Evolutionary conservation across 2,888 invertebrate genomes (phyloP), one percentile per base, ranked within the genome.

Genomic region (Anthoptus insignis): DNA sequence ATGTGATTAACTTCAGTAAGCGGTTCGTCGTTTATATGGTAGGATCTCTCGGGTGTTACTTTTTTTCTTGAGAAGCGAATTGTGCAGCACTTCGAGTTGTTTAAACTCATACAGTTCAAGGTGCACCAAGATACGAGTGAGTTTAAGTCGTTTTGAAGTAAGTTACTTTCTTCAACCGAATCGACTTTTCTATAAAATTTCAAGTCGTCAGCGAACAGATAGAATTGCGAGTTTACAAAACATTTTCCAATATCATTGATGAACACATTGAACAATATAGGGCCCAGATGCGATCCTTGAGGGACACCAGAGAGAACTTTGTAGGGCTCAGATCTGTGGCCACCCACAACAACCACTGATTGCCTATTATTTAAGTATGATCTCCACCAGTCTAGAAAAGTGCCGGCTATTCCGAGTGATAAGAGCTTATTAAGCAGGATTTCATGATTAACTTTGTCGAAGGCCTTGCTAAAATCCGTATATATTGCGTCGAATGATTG

Each of bases 241-340:
- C n/a, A n/a, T n/a, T n/a, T n/a, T n/a, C n/a, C n/a, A n/a, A 56
- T 57, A 29, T 65, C 66, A 14, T 59, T 66, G 7, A 66, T 42
- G n/a, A 53, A 63, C 13, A 63, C 21, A 50, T 67, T 67, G 21
- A 67, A 59, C n/a, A 7, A 67, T 19, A n/a, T 49, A 27, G 9
- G 63, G 56, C 11, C 29, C 49, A 16, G 6, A 27, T 32, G 32
- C 9, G 32, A 32, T 2, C 32, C 32, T 32, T 32, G 32, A 7
- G 32, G 32, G 32, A 32, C 32, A 3, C 32, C 32, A 9, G 32
- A 32, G 9, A 4, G 4, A 11, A 37, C 49, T 16, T 8, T 22
- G 39, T 37, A 63, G 5, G 63, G 49, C 13, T 50, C 19, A 32
- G 56, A 63, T 22, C 6, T 19, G 14, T 63, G 29, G 7, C 56